Conservation (phyloP, 2,113 vertebrate genomes). For the Oreochromis tanganicae region DNA sequence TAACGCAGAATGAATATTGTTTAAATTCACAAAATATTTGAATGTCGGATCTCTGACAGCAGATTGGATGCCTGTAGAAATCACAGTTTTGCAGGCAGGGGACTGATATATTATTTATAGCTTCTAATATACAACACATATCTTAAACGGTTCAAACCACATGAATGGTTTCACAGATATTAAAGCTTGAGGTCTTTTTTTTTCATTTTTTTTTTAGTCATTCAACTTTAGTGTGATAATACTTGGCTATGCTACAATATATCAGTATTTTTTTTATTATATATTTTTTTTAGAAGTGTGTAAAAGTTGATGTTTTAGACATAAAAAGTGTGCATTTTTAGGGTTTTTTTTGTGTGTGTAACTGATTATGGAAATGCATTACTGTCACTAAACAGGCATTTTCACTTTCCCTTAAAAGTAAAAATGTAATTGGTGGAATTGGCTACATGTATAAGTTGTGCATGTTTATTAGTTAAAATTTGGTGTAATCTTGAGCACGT, state of each 20-base stretch:
- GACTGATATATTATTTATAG: neutral
- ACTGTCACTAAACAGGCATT: neutral
- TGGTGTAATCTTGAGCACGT: neutral
- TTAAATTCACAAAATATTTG: neutral
- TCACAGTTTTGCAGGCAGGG: neutral
- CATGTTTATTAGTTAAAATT: neutral
- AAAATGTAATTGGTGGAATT: neutral
- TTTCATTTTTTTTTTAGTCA: neutral
- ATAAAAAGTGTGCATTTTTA: neutral
- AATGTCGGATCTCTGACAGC: neutral
- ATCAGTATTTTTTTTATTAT: neutral
- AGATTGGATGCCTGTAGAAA: neutral
- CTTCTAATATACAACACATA: neutral
- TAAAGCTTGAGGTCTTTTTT: neutral
- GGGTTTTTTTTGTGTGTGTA: neutral
- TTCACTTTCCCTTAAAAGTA: neutral
- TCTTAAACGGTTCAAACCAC: neutral
- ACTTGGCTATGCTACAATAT: neutral
- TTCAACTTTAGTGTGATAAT: neutral
- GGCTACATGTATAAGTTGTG: neutral
- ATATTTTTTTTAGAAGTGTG: neutral
- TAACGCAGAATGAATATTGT: neutral
- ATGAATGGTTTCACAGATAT: neutral
- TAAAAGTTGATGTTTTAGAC: neutral
- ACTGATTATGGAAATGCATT: neutral